A percentile compares a stretch with the other conserved stretches of the same genome.
Evolutionary conservation across 2,797 vertebrate species (phyloP).

Genomic region (Rhabdomys pumilio): DNA sequence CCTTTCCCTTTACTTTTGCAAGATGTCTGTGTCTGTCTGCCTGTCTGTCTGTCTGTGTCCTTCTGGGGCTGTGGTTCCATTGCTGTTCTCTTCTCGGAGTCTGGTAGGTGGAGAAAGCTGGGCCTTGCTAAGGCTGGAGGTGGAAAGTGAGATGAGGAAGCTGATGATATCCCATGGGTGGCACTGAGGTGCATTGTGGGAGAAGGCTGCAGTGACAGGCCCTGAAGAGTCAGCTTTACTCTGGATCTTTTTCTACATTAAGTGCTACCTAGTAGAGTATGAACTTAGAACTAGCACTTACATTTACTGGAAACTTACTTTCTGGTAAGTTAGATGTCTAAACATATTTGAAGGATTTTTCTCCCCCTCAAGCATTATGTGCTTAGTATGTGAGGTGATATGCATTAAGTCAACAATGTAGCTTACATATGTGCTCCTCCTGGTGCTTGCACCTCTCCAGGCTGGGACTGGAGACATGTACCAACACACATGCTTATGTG

Average conservation of each 20-base stretch:
- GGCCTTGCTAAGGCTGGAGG: too few relatives aligned
- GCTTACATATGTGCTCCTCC: background rate
- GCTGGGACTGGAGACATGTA: background rate
- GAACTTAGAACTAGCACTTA: background rate
- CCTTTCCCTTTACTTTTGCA: background rate
- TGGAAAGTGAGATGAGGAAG: background rate
- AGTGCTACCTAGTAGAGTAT: background rate
- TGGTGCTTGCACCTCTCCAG: background rate
- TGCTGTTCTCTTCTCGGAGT: background rate
- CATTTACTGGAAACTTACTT: background rate
- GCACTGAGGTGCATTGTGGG: background rate
- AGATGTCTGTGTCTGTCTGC: background rate
- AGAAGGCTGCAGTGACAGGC: background rate
- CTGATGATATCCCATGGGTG: background rate
- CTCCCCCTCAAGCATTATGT: background rate
- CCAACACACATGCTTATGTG: too few relatives aligned
- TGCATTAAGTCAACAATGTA: background rate
- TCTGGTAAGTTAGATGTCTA: constrained; percentile 45
- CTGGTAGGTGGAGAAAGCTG: background rate
- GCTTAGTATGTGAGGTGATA: constrained; percentile 2
- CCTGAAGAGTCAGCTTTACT: background rate
- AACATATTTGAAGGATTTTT: background rate
- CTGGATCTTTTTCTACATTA: background rate
- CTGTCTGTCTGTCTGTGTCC: background rate
- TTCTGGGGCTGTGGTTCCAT: background rate